Evolutionary conservation across 1,140 invertebrate genomes (phyloP).

Genomic region (Drosophila melanica): DNA sequence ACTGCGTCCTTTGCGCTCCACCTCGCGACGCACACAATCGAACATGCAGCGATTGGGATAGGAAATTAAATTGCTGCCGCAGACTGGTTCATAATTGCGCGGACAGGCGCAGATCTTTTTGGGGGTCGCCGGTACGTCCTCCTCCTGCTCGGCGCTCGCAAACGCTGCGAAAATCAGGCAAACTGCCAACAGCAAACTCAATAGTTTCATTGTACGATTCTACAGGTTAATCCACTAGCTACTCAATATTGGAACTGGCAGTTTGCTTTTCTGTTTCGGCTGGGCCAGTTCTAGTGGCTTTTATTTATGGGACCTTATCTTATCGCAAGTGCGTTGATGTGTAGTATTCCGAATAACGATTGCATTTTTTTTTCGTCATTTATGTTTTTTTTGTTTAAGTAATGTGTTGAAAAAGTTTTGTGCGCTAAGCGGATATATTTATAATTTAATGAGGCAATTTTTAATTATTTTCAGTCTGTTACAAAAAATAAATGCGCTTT

Average conservation of each 20-base stretch:
- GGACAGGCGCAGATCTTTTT: conserved; percentile 84
- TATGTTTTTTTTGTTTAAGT: conserved; percentile 9
- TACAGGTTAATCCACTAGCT: conserved; percentile 64
- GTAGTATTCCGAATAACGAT: background rate
- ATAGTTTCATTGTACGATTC: conserved; percentile 51
- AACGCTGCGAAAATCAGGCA: conserved; percentile 54
- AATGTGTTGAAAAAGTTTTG: background rate
- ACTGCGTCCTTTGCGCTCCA: conserved; percentile 67
- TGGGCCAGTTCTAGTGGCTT: conserved; percentile 18
- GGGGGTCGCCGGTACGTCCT: background rate
- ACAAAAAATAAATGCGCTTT: conserved; percentile 3
- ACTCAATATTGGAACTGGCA: conserved; percentile 51
- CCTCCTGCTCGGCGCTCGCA: conserved; percentile 19
- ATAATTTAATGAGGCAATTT: conserved; percentile 1
- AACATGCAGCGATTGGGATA: conserved; percentile 85
- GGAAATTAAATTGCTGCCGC: conserved; percentile 84
- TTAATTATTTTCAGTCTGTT: background rate
- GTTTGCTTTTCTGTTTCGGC: conserved; percentile 4
- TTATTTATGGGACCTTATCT: conserved; percentile 48
- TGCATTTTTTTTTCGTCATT: background rate
- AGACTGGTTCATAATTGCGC: conserved; percentile 84
- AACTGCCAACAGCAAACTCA: conserved; percentile 55
- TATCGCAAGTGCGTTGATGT: conserved; percentile 41
- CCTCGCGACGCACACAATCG: conserved; percentile 72
- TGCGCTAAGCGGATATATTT: background rate